Percentiles rank a stretch among this genome's conserved stretches.
These are phyloP conservation scores for Dugesia japonica DNA, from an alignment of 2,888 invertebrate species.

Conservation along the genomic window DNA sequence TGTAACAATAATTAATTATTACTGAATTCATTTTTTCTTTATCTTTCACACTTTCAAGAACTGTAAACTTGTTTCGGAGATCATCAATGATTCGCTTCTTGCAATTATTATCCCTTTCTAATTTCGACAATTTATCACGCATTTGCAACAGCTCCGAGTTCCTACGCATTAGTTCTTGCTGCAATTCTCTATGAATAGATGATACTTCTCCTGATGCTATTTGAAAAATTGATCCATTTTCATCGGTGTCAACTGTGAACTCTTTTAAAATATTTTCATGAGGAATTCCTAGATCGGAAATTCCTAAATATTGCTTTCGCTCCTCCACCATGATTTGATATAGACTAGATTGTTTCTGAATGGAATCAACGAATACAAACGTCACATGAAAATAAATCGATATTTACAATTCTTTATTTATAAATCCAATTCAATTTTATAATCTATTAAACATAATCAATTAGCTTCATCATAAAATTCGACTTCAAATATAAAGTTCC, in stretches of 20 bases:
- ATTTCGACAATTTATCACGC: not conserved
- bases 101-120: not conserved
- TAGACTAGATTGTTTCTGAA: not conserved
- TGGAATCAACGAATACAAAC: too few relatives aligned
- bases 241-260: not conserved
- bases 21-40: too few relatives aligned
- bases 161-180: not conserved
- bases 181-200: not conserved
- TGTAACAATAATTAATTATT: too few relatives aligned
- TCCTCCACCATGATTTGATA: not conserved
- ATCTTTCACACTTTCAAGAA: not conserved
- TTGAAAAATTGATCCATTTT: not conserved
- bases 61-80: not conserved
- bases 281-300: not conserved
- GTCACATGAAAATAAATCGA: too few relatives aligned
- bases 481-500: too few relatives aligned
- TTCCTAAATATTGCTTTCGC: not conserved
- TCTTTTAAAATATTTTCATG: not conserved
- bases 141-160: not conserved
- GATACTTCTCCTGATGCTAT: not conserved
- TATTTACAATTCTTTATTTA: too few relatives aligned
- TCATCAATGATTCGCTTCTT: not conserved
- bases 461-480: too few relatives aligned
- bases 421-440: too few relatives aligned
- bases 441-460: too few relatives aligned